Evolutionary conservation across 1,140 invertebrate genomes (phyloP).

Genomic region (Aphaenogaster rudis): DNA sequence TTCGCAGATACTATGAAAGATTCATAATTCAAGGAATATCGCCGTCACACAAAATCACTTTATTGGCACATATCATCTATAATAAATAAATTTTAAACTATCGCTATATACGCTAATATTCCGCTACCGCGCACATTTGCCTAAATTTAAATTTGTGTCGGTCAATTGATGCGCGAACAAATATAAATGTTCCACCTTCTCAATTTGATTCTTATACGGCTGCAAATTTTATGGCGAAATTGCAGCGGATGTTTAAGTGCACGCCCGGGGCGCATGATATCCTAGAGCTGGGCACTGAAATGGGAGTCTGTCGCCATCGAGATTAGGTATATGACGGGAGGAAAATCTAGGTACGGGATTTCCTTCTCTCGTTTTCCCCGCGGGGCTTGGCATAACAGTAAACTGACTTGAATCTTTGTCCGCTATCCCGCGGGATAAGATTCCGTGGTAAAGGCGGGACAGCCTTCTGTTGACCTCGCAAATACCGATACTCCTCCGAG

Average conservation of each 20-base stretch:
- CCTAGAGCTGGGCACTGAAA: conserved; percentile 67
- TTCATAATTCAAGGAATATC: conserved; percentile 25
- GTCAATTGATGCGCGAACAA: background rate
- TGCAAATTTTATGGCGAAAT: conserved; percentile 66
- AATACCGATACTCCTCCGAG: conserved; percentile 72
- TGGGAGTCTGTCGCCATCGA: conserved; percentile 69
- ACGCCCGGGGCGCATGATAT: conserved; percentile 70
- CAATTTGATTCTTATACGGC: conserved; percentile 37
- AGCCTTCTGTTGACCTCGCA: conserved; percentile 71
- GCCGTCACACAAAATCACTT: conserved; percentile 10
- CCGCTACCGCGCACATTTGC: background rate
- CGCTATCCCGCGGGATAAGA: conserved; percentile 71
- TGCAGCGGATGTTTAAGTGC: conserved; percentile 71
- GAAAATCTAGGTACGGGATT: conserved; percentile 74
- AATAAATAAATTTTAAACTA: conserved; percentile 23
- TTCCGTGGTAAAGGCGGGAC: conserved; percentile 60
- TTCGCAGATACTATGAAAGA: conserved; percentile 6
- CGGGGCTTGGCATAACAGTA: conserved; percentile 71
- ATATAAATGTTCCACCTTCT: conserved; percentile 35
- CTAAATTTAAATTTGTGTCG: conserved; percentile 14
- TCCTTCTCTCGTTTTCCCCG: conserved; percentile 66
- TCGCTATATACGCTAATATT: background rate
- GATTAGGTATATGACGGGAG: conserved; percentile 74
- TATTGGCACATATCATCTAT: background rate
- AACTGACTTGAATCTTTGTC: conserved; percentile 75